A percentile compares a stretch with the other conserved stretches of the same genome.
These are phyloP conservation scores for Brachypalpus laphriformis DNA, from an alignment of 2,888 invertebrate genomes.

Conservation along the genomic window DNA sequence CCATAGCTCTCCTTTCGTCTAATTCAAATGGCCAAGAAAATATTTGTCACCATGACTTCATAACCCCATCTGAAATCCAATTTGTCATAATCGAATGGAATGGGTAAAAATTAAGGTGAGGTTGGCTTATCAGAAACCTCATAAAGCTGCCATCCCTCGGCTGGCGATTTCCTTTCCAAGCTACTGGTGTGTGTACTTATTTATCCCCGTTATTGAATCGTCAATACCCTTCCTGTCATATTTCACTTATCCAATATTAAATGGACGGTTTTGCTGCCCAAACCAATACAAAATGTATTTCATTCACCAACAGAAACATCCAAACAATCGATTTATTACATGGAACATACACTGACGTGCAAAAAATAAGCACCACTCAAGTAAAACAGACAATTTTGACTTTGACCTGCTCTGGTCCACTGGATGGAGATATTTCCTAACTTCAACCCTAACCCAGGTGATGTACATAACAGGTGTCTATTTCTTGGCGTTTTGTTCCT, in stretches of 20 bases:
- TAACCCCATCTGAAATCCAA: not conserved
- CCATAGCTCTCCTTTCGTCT: not conserved
- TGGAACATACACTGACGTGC: too few relatives aligned
- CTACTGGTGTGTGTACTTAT: too few relatives aligned
- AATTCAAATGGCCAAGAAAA: not conserved
- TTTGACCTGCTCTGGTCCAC: too few relatives aligned
- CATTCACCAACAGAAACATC: slow-evolving; percentile 9
- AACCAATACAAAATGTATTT: slow-evolving; percentile 7
- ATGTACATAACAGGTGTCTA: too few relatives aligned
- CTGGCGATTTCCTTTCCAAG: too few relatives aligned
- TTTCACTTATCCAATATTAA: slow-evolving; percentile 2
- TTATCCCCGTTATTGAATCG: not conserved
- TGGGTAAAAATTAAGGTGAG: not conserved
- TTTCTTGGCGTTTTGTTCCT: too few relatives aligned
- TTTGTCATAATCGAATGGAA: not conserved
- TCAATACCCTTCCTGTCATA: not conserved
- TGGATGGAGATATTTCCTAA: too few relatives aligned
- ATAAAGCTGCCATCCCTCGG: not conserved
- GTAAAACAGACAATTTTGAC: too few relatives aligned
- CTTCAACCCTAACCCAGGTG: too few relatives aligned
- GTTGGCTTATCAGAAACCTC: not conserved
- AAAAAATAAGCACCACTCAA: too few relatives aligned
- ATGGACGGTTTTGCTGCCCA: not conserved
- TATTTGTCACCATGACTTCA: not conserved
- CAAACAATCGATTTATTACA: slow-evolving; percentile 36